A percentile compares a stretch with the other conserved stretches of the same genome.
Evolutionary conservation across 2,888 invertebrate genomes (phyloP).

Genomic region (Tanytarsus gracilentus): DNA sequence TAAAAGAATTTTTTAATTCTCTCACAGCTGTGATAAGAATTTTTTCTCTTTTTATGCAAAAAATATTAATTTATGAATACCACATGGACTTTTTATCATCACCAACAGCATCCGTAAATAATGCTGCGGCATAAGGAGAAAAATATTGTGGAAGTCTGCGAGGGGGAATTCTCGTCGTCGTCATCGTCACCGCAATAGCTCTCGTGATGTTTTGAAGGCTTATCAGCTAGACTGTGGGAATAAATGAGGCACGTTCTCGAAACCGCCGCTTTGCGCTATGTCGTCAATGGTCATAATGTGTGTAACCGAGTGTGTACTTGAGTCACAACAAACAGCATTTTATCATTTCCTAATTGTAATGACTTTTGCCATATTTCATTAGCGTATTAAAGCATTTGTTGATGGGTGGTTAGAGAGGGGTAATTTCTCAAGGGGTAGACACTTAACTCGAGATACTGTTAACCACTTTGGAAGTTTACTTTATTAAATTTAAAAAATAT

Average conservation of each 20-base stretch:
- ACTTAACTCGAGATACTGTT: too few relatives aligned
- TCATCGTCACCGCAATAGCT: neutral
- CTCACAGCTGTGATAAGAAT: neutral
- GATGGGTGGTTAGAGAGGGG: too few relatives aligned
- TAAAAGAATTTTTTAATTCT: neutral
- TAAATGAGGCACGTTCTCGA: neutral
- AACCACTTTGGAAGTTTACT: too few relatives aligned
- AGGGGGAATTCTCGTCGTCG: neutral
- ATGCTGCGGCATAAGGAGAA: neutral
- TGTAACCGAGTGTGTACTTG: too few relatives aligned
- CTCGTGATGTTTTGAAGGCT: neutral
- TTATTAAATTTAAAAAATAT: too few relatives aligned
- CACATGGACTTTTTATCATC: neutral
- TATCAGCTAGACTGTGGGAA: conserved; percentile 1
- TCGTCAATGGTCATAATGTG: too few relatives aligned
- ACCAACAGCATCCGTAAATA: neutral
- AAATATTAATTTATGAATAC: neutral
- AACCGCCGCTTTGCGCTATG: too few relatives aligned
- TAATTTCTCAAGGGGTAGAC: too few relatives aligned
- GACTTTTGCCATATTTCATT: too few relatives aligned
- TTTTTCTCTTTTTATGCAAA: neutral
- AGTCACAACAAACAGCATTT: too few relatives aligned
- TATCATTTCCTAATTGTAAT: too few relatives aligned
- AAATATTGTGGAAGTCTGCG: conserved; percentile 1
- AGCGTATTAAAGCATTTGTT: too few relatives aligned